These are phyloP conservation scores for Petrolisthes cinctipes DNA, from an alignment of 2,888 invertebrate genomes.

Conservation along the genomic window DNA sequence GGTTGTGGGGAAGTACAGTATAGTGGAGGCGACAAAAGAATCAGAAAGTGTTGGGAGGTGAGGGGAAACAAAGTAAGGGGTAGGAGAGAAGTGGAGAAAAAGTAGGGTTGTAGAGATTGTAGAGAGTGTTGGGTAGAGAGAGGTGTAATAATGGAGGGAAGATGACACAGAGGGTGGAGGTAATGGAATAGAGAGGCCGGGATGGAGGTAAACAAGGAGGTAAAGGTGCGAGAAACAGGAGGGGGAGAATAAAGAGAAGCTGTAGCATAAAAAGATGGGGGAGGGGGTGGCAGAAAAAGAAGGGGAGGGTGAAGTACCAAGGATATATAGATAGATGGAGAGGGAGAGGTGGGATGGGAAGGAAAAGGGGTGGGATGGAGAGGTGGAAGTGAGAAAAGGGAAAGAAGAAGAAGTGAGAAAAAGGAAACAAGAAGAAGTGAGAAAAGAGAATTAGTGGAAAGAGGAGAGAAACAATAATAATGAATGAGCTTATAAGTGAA, in stretches of 20 bases:
- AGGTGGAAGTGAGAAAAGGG: too few relatives aligned
- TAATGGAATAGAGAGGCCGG: too few relatives aligned
- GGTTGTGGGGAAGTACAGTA: background rate
- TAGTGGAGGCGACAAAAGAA: background rate
- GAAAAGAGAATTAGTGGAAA: background rate
- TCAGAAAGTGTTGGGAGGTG: background rate
- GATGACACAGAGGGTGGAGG: background rate
- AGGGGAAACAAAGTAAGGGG: background rate
- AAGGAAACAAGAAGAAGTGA: background rate
- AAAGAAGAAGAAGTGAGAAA: background rate
- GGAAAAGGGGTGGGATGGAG: too few relatives aligned
- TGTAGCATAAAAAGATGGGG: background rate
- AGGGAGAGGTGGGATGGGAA: too few relatives aligned
- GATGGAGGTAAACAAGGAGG: background rate
- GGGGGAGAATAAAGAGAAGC: background rate
- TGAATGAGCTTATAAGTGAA: background rate
- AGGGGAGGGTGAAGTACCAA: background rate
- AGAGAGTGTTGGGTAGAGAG: background rate
- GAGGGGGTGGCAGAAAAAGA: background rate
- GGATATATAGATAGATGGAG: background rate
- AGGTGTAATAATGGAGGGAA: background rate
- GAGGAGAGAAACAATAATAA: background rate
- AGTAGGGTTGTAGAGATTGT: background rate
- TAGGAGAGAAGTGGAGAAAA: background rate
- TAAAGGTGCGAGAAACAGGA: background rate